A percentile compares a stretch with the other conserved stretches of the same genome.
phyloP scores from a whole-genome alignment of 37 sponge, comb jelly and placozoan genomes.

The Oscarella lobularis region DNA sequence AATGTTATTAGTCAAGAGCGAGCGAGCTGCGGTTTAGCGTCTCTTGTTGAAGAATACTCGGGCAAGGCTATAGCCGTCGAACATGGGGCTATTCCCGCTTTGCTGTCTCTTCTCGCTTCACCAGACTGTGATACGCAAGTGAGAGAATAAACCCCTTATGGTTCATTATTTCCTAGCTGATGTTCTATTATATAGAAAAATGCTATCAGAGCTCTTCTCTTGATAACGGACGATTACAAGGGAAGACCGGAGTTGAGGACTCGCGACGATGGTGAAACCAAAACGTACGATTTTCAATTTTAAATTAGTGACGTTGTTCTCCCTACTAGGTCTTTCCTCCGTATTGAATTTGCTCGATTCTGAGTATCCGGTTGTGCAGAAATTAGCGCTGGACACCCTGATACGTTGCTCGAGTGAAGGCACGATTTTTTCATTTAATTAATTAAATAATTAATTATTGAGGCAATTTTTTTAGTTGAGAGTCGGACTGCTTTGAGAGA shows the following conservation, averaged over 20 bases:
- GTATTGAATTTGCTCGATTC: not conserved
- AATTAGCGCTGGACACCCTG: not conserved
- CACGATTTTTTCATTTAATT: too few relatives aligned
- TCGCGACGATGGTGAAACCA: not conserved
- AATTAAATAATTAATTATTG: too few relatives aligned
- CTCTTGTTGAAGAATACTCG: too few relatives aligned
- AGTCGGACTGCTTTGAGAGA: not conserved
- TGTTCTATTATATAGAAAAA: too few relatives aligned
- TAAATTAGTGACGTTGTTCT: not conserved
- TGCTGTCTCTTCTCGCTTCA: not conserved
- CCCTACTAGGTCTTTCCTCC: not conserved
- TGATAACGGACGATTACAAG: not conserved
- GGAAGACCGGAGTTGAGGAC: not conserved
- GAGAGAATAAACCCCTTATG: too few relatives aligned
- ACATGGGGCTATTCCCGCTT: not conserved
- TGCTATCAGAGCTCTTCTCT: not conserved
- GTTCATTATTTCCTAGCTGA: too few relatives aligned
- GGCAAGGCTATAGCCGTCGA: too few relatives aligned
- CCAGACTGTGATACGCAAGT: constrained; percentile 2
- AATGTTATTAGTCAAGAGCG: too few relatives aligned
- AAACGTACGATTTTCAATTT: too few relatives aligned
- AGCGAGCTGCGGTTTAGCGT: too few relatives aligned
- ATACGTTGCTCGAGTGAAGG: not conserved
- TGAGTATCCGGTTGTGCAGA: not conserved
- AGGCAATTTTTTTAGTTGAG: too few relatives aligned